These are phyloP conservation scores for mouse (Mus musculus) DNA, from an alignment of 2,113 vertebrate species.

Conservation along the genomic window DNA sequence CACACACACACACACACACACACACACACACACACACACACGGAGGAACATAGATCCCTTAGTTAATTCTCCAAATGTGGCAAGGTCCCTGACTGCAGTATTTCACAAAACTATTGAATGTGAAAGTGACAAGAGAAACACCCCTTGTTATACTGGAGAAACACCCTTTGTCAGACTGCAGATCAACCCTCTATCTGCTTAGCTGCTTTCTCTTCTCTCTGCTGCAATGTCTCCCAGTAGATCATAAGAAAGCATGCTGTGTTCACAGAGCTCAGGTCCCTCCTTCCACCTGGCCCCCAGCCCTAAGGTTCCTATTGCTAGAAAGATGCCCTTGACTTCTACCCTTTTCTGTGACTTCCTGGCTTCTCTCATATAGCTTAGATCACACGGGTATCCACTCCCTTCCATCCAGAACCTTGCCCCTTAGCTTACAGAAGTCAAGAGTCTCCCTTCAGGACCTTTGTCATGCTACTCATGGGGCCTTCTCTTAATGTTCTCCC, in stretches of 20 bases:
- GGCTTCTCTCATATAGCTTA: neutral
- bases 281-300: neutral
- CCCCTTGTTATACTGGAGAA: neutral
- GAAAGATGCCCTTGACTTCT: too few relatives aligned
- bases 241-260: neutral
- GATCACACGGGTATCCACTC: neutral
- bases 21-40: too few relatives aligned
- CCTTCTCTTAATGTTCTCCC: neutral
- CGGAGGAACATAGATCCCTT: neutral
- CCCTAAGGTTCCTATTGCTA: neutral
- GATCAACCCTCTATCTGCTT: neutral
- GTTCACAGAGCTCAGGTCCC: neutral
- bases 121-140: neutral
- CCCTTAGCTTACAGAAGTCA: neutral
- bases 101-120: neutral
- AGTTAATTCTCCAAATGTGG: neutral
- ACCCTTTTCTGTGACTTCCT: neutral
- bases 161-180: neutral
- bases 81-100: neutral
- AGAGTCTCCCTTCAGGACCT: neutral
- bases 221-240: too few relatives aligned
- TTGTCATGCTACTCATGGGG: neutral
- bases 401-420: rapidly evolving
- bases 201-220: too few relatives aligned
- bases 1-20: too few relatives aligned